These are phyloP conservation scores for Ageneiosus marmoratus DNA, from an alignment of 2,113 vertebrate species.

Conservation along the genomic window DNA sequence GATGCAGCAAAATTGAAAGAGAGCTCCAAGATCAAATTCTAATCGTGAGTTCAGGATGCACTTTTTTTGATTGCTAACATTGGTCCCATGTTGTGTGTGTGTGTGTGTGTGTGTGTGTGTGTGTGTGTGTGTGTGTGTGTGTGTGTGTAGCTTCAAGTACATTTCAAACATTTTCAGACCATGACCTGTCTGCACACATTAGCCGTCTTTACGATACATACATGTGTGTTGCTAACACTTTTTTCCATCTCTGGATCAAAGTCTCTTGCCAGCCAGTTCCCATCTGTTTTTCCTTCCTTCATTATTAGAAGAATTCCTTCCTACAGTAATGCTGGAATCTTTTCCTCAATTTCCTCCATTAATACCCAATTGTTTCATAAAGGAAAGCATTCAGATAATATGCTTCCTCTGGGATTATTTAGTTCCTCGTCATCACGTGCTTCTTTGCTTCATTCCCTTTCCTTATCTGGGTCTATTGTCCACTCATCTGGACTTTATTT, in stretches of 20 bases:
- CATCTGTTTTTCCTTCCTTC: conserved; percentile 20
- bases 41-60: background rate
- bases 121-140: conserved; percentile 7
- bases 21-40: conserved; percentile 15
- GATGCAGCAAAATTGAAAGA: background rate
- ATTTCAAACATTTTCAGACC: conserved; percentile 1
- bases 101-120: background rate
- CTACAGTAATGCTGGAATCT: background rate
- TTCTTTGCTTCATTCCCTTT: conserved; percentile 3
- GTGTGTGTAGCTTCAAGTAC: background rate
- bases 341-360: background rate
- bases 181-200: background rate
- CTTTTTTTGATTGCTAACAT: background rate
- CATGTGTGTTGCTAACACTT: background rate
- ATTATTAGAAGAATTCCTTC: conserved; percentile 15
- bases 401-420: conserved; percentile 1
- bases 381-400: conserved; percentile 4
- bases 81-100: background rate
- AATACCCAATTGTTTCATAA: background rate
- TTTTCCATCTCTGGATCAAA: background rate
- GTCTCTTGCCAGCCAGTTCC: background rate
- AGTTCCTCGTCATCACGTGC: conserved; percentile 8
- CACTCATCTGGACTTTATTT: conserved; percentile 21
- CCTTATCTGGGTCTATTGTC: background rate
- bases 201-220: background rate